Evolutionary conservation across 2,797 vertebrate species (phyloP), one percentile per base, ranked within the genome.

Genomic region (Vipera latastei): DNA sequence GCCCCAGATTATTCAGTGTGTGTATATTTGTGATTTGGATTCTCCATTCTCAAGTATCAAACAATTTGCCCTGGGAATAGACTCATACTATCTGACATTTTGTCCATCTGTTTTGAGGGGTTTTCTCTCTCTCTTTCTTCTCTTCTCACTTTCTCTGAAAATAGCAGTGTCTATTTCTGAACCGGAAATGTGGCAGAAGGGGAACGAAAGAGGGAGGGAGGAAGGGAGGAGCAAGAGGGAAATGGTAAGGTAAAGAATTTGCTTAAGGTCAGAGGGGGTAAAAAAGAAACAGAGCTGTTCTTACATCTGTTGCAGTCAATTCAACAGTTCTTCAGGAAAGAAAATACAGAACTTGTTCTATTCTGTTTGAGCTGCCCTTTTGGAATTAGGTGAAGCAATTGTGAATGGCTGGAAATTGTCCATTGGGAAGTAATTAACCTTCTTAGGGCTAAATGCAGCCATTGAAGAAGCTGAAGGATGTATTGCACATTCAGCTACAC

Each of bases 161-260:
- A 96, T 97, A 95, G 92, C 2, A 61, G 95, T 93, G 93, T 96
- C 95, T 94, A 95, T 96, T 97, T 96, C 94, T 95, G 57, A 95
- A 90, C 96, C 94, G 96, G 96, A 97, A 96, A 95, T 89, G 95
- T 94, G 38, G 94, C 92, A 11, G 63, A 65, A 88, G 38, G 59
- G 44, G 63, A 53, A 28, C 7, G 92, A 56, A 22, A 48, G 60
- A 28, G 57, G 61, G 89, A 56, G n/a, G 53, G 57, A 22, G 55
- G 6, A n/a, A 5, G 55, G 60, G 59, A 38, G 57, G 91, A 83
- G 65, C 51, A 48, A 89, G 69, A 57, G 92, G 38, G 90, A 88
- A 93, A 53, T 44, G 18, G 51, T 57, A 88, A 88, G 90, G 48
- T 63, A 26, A 86, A 57, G 86, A 89, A 89, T 89, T 91, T 93